Percentiles rank a stretch among this genome's conserved stretches.
phyloP scores from a whole-genome alignment of 1,140 invertebrate genomes.

The Dreissena rostriformis region DNA sequence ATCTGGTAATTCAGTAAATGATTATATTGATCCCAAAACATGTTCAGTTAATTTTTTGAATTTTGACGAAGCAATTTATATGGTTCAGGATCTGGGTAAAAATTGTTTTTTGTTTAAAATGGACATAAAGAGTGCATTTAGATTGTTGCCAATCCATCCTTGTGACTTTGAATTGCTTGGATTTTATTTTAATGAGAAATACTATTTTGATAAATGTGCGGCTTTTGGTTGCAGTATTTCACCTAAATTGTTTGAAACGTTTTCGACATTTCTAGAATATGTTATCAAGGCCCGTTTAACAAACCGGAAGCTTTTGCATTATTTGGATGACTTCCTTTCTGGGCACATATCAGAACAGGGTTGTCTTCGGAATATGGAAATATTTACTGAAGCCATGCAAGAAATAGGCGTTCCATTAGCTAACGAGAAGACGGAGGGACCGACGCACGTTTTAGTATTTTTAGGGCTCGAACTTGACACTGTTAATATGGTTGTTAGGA shows the following conservation, averaged over 20 bases:
- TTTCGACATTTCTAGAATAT: slow-evolving; percentile 27
- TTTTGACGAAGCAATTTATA: slow-evolving; percentile 39
- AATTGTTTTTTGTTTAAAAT: slow-evolving; percentile 4
- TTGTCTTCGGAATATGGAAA: slow-evolving; percentile 15
- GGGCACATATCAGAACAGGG: not conserved
- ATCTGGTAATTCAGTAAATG: slow-evolving; percentile 21
- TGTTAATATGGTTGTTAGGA: slow-evolving; percentile 8
- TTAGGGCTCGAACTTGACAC: slow-evolving; percentile 18
- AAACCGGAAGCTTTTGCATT: slow-evolving; percentile 9
- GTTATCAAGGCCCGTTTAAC: not conserved
- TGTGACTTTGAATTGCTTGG: slow-evolving; percentile 38
- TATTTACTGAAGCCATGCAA: not conserved
- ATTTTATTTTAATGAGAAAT: slow-evolving; percentile 31
- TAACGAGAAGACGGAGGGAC: slow-evolving; percentile 33
- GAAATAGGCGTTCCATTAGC: slow-evolving; percentile 33
- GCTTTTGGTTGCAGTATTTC: slow-evolving; percentile 13
- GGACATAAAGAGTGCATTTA: slow-evolving; percentile 46
- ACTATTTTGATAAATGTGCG: slow-evolving; percentile 47
- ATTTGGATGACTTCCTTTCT: slow-evolving; percentile 35
- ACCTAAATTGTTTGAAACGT: slow-evolving; percentile 14
- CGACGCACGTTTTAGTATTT: slow-evolving; percentile 24
- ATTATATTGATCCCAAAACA: slow-evolving; percentile 40
- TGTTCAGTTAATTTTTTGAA: slow-evolving; percentile 43
- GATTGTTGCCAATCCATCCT: slow-evolving; percentile 16
- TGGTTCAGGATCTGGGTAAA: slow-evolving; percentile 17